Evolutionary conservation across 2,113 vertebrate genomes (phyloP), one percentile per base, ranked within the genome.

Genomic region (Amphiprion ocellaris): DNA sequence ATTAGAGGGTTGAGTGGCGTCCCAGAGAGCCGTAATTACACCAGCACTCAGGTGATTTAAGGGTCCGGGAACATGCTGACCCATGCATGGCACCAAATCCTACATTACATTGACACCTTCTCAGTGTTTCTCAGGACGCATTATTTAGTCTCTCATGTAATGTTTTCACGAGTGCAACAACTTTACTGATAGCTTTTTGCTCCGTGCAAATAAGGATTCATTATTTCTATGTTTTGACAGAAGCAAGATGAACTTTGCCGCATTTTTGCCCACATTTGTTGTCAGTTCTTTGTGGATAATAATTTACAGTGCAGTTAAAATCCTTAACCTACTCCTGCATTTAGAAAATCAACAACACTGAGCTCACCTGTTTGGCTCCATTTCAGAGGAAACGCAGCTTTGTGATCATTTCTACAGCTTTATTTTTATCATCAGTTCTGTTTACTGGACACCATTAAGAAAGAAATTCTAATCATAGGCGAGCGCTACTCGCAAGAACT

Each of bases 21-120:
- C 89, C 91, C 81, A 78, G 86, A 93, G 92, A 91, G 85, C 83
- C 62, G 56, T 92, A 94, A 94, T 94, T 94, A 94, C 88, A 86
- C 84, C 87, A 81, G 69, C 83, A 66, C 85, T 90, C 89, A 90
- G 81, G 91, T 94, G 92, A 92, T 90, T 92, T 93, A 91, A 90
- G 85, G 85, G 87, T 86, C 87, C 86, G 53, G 82, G 82, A 90
- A 89, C 78, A 89, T 85, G 90, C 85, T 94, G 89, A 93, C 92
- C 92, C 90, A 82, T 52, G 86, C 81, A 81, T 72, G 86, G 76
- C 89, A 89, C 82, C 63, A 67, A 54, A 80, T 76, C 75, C 69
- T 19, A 49, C 69, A 81, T 82, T 79, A 73, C 80, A 66, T 67
- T 28, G 54, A 85, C 82, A 86, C 81, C 71, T 85, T 74, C 74